Percentiles rank a stretch among this genome's conserved stretches.
Conservation (phyloP, 2,797 vertebrate species). For the Glossophaga mutica region DNA sequence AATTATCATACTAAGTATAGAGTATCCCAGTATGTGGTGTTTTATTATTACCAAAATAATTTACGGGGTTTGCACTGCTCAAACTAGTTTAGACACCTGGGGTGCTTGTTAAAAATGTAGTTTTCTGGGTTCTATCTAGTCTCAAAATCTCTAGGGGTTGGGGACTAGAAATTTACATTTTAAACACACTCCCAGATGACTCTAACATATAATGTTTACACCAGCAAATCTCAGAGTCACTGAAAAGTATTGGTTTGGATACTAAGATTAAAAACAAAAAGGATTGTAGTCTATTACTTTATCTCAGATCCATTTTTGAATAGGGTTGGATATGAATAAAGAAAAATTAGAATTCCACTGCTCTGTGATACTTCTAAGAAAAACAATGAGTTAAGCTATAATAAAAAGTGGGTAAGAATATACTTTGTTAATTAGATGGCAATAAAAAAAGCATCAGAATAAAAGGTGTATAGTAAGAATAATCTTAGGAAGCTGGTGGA, state of each 20-base stretch:
- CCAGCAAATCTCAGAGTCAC: slow-evolving; percentile 47
- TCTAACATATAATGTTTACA: slow-evolving; percentile 20
- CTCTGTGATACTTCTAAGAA: slow-evolving; percentile 30
- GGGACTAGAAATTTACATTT: slow-evolving; percentile 29
- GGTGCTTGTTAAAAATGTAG: background rate
- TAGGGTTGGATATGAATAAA: slow-evolving; percentile 6
- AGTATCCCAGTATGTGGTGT: background rate
- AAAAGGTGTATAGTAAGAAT: background rate
- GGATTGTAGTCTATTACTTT: background rate
- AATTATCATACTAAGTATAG: background rate
- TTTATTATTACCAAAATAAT: background rate
- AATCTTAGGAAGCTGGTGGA: background rate
- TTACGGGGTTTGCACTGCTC: background rate
- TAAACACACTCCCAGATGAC: slow-evolving; percentile 32
- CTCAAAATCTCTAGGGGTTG: background rate
- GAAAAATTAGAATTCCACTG: slow-evolving; percentile 37
- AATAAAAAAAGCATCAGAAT: slow-evolving; percentile 19
- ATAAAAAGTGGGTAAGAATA: slow-evolving; percentile 14
- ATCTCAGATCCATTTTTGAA: slow-evolving; percentile 35
- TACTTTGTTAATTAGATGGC: slow-evolving; percentile 29
- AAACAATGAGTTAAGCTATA: slow-evolving; percentile 23
- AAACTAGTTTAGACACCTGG: background rate
- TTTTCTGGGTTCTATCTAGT: background rate
- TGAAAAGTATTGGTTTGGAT: slow-evolving; percentile 21
- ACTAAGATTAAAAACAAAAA: slow-evolving; percentile 46